These are phyloP conservation scores for Drosophila chauvacae DNA, from an alignment of 1,140 invertebrate species.

Conservation along the genomic window DNA sequence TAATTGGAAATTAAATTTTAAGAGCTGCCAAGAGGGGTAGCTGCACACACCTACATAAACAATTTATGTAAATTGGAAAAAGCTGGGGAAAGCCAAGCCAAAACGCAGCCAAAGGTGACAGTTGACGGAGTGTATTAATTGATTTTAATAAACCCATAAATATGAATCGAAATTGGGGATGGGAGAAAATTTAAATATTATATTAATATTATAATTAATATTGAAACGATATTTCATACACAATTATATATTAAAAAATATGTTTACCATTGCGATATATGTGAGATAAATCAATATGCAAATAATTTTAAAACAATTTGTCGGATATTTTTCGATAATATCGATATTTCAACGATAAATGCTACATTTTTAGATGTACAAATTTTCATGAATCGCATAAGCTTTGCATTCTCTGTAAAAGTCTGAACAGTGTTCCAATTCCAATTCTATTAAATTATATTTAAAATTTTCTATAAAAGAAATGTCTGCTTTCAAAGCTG, in stretches of 20 bases:
- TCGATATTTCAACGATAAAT: not conserved
- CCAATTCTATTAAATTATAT: not conserved
- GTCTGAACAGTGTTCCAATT: not conserved
- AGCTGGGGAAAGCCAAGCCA: constrained; percentile 68
- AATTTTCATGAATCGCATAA: no score
- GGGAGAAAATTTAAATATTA: not conserved
- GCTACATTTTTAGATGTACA: no score
- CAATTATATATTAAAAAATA: no score
- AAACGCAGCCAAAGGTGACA: constrained; percentile 33
- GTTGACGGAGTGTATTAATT: constrained; percentile 65
- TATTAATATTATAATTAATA: not conserved
- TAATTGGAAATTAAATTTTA: constrained; percentile 78
- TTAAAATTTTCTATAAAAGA: not conserved
- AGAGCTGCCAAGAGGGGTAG: constrained; percentile 11
- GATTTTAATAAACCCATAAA: constrained; percentile 36
- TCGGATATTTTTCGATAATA: not conserved
- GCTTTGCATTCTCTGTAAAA: not conserved
- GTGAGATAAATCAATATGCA: no score
- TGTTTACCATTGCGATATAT: not conserved
- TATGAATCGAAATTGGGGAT: not conserved
- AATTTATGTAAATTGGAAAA: constrained; percentile 74
- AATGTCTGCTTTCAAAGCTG: not conserved
- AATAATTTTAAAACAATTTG: no score
- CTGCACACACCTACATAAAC: not conserved
- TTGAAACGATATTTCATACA: not conserved